Percentiles rank a stretch among this genome's conserved stretches.
phyloP scores from a whole-genome alignment of 2,888 invertebrate species.

The Neoscelio sp. region DNA sequence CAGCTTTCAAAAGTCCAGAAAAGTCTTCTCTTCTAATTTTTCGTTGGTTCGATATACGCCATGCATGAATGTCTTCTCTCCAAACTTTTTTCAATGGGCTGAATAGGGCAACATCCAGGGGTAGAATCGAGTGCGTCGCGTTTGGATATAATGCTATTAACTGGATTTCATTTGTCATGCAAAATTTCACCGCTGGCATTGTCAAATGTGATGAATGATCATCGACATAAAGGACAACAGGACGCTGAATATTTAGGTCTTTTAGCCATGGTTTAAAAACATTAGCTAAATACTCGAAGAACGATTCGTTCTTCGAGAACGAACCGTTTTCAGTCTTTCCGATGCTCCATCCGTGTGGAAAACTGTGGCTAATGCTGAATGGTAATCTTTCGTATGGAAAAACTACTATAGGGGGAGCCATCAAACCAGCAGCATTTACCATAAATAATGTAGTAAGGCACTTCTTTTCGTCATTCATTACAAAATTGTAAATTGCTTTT shows the following conservation, averaged over 20 bases:
- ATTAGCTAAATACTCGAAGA: slow-evolving; percentile 80
- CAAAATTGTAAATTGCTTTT: slow-evolving; percentile 24
- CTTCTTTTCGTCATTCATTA: no score
- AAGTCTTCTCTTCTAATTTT: slow-evolving; percentile 34
- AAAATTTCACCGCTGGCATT: no score
- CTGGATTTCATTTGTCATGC: slow-evolving; percentile 71
- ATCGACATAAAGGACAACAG: no score
- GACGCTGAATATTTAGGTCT: no score
- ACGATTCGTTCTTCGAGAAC: slow-evolving; percentile 80
- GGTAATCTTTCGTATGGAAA: slow-evolving; percentile 76
- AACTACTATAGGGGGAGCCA: slow-evolving; percentile 72
- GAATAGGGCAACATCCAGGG: no score
- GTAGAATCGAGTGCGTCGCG: not conserved
- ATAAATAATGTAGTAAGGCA: slow-evolving; percentile 17
- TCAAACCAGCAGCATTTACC: slow-evolving; percentile 69
- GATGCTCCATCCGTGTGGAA: slow-evolving; percentile 77
- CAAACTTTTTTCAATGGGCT: no score
- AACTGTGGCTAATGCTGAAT: slow-evolving; percentile 62
- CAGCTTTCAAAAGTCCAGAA: slow-evolving; percentile 10
- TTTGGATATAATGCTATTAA: slow-evolving; percentile 1
- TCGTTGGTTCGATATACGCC: slow-evolving; percentile 1
- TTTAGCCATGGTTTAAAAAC: slow-evolving; percentile 79
- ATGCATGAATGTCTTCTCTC: no score
- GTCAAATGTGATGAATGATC: slow-evolving; percentile 79
- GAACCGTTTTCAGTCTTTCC: slow-evolving; percentile 81